Conservation (phyloP, 1,140 invertebrate species). For the Diabrotica virgifera region DNA sequence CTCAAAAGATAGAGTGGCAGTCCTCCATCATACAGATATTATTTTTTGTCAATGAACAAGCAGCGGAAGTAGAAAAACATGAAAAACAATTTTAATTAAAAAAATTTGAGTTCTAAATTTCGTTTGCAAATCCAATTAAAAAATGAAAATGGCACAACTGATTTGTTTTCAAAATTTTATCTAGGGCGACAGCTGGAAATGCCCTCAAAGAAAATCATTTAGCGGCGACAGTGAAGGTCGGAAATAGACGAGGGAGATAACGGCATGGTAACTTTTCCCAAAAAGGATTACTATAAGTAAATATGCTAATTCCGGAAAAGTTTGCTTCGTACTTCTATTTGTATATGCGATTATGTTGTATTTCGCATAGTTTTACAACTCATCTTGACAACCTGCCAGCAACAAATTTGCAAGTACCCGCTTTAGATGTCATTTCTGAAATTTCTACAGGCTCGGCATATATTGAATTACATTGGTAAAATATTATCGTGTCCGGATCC, state of each 20-base stretch:
- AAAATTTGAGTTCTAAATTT: too few species aligned
- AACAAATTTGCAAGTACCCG: background rate
- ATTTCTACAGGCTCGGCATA: background rate
- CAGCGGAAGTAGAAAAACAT: too few species aligned
- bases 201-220: background rate
- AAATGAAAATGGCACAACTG: too few species aligned
- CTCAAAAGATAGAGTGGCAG: too few species aligned
- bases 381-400: conserved; percentile 8
- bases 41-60: too few species aligned
- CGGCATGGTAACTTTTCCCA: conserved; percentile 16
- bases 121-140: too few species aligned
- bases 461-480: too few species aligned
- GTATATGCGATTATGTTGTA: conserved; percentile 17
- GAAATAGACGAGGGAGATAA: conserved; percentile 10
- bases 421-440: background rate
- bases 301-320: conserved; percentile 21
- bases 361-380: conserved; percentile 3
- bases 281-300: conserved; percentile 21
- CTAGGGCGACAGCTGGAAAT: too few species aligned
- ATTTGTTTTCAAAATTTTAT: too few species aligned
- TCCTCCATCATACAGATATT: too few species aligned
- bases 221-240: background rate
- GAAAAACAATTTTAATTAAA: too few species aligned
- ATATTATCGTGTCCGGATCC: too few species aligned
- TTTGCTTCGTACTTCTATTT: conserved; percentile 15